Evolutionary conservation across 2,113 vertebrate genomes (phyloP), one percentile per base, ranked within the genome.

Genomic region (Anhinga anhinga): DNA sequence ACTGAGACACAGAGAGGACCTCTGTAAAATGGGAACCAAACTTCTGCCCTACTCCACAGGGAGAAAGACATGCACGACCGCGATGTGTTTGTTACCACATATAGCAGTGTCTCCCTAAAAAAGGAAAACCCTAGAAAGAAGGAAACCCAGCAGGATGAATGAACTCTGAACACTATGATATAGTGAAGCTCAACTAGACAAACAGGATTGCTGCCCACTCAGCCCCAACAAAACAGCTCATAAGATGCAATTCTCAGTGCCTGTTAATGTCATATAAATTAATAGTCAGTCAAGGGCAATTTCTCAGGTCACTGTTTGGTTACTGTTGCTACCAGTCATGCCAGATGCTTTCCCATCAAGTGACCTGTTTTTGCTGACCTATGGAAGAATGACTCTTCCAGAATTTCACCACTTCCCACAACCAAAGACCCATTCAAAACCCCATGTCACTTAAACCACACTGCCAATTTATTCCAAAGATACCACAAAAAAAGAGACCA

Each of bases 111-210:
- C 38, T 80, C 58, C 63, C 93, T 78, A 81, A 83, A 96, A 88
- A 77, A 61, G 47, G 73, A 74, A 92, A 94, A 76, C 73, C 44
- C 61, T n/a, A 89, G 77, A 93, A 83, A 91, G 87, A 89, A 84
- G 69, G 86, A 53, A 97, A 90, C 20, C 8, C 45, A 65, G 50
- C 13, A 56, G 61, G 62, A 89, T 85, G 84, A 95, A 88, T 73
- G 81, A 89, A 90, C 94, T 95, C 78, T 73, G 81, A 95, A 29
- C 77, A 65, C 25, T 22, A 4, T 1, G 14, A 65, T 42, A 38
- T 2, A 50, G 73, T 4, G 12, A 85, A 45, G 70, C 47, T 76
- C 70, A 53, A 15, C 82, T 49, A 92, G 62, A 67, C 66, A 59
- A 96, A 56, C 42, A 62, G 66, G 42, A 42, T 10, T 69, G 81